Percentiles rank a stretch among this genome's conserved stretches.
Evolutionary conservation across 1,140 invertebrate species (phyloP).

Genomic region (Drosophila sechellia): DNA sequence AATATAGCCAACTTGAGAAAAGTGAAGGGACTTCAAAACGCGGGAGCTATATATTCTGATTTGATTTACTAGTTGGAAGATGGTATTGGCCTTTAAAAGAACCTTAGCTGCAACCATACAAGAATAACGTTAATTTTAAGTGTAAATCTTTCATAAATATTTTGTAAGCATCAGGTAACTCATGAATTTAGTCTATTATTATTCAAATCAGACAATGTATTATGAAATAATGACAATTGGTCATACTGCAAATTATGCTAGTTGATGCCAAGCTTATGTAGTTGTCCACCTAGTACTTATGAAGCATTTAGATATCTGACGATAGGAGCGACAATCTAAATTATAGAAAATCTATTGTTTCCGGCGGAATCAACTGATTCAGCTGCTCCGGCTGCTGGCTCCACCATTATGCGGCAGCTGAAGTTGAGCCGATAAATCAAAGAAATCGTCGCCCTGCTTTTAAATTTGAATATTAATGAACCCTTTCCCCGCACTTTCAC

Average conservation of each 20-base stretch:
- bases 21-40: neutral
- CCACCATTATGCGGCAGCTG: conserved; percentile 40
- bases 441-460: conserved; percentile 63
- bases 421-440: conserved; percentile 64
- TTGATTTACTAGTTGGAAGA: no score
- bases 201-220: neutral
- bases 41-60: no score
- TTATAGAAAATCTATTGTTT: conserved; percentile 60
- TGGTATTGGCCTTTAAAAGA: no score
- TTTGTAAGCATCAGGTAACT: no score
- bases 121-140: no score
- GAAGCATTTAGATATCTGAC: conserved; percentile 26
- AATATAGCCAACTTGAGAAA: no score
- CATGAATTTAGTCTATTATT: no score
- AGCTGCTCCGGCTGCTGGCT: conserved; percentile 35
- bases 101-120: no score
- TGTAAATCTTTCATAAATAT: no score
- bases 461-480: conserved; percentile 81
- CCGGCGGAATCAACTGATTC: conserved; percentile 34
- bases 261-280: conserved; percentile 10
- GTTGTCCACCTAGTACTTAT: conserved; percentile 18
- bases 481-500: conserved; percentile 69
- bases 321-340: conserved; percentile 41
- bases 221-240: neutral
- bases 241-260: neutral